phyloP scores from a whole-genome alignment of 2,113 vertebrate genomes.

The Pao palembangensis region DNA sequence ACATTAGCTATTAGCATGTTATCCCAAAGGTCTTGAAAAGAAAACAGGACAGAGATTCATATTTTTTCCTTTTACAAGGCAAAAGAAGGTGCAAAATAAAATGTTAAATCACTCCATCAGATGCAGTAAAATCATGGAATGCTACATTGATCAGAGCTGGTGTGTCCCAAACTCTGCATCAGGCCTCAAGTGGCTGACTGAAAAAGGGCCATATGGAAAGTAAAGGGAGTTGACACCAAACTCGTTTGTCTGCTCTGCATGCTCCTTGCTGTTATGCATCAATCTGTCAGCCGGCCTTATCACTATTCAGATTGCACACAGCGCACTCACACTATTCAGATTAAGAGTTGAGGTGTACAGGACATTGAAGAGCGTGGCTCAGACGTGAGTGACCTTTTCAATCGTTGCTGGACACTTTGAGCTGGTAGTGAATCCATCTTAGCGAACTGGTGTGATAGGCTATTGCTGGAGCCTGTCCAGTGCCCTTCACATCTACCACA shows the following conservation, averaged over 20 bases:
- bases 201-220: constrained; percentile 33
- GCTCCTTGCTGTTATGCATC: constrained; percentile 75
- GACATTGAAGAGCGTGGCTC: constrained; percentile 39
- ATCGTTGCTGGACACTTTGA: constrained; percentile 60
- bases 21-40: too few relatives aligned
- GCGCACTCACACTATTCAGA: constrained; percentile 68
- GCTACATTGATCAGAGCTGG: constrained; percentile 41
- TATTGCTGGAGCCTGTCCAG: constrained; percentile 63
- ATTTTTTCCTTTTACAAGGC: not conserved
- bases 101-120: not conserved
- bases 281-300: constrained; percentile 75
- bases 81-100: not conserved
- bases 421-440: constrained; percentile 70
- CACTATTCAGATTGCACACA: constrained; percentile 72
- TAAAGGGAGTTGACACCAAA: constrained; percentile 58
- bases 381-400: constrained; percentile 69
- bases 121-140: constrained; percentile 10
- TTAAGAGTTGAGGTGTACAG: constrained; percentile 41
- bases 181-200: constrained; percentile 31
- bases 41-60: not conserved
- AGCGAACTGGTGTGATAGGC: constrained; percentile 66
- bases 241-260: constrained; percentile 56
- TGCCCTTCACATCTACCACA: constrained; percentile 54
- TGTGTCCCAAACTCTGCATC: constrained; percentile 15
- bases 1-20: too few relatives aligned